Base-by-base conservation (phyloP, 1,140 invertebrate species). In the Atta cephalotes region DNA sequence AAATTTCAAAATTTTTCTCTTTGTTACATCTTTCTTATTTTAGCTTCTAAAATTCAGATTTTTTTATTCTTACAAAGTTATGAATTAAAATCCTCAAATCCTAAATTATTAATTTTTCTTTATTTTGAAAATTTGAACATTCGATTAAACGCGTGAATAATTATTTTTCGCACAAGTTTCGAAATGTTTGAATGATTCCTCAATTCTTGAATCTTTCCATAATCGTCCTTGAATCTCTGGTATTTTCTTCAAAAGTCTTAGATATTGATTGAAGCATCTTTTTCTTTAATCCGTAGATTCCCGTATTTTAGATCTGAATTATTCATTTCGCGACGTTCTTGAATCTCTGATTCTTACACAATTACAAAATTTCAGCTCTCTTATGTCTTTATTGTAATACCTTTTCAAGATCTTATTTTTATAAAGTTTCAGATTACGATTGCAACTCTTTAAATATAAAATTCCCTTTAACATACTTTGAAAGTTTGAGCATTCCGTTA, bases 221-320 rank as follows among this genome's bases (percentile, higher is more conserved):
- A 78, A 65, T 65, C 76, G 5, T 14, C n/a, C 3, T 28, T 25
- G 35, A 39, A 39, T 21, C 49, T 70, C 14, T 12, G 7, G 49
- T 1, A n/a, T 70, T 70, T 49, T 25, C 10, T 35, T 16, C n/a
- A 6, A 12, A 21, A 16, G 21, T 12, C 21, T 70, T 3, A 12
- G 14, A 70, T 70, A 25, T 5, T 16, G 66, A 70, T 51, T 70
- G 39, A 21, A 39, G 31, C 39, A 18, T 51, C 39, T 45, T 70
- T 28, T 39, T 58, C 3, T 56, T 70, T 18, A 71, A 56, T 76
- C 35, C 35, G 12, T 16, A 76, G 25, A 60, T 39, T 76, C 16
- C 4, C 35, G 16, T 60, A 60, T 76, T 76, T 62, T 76, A 39
- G 12, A 25, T 76, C n/a, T 39, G 56, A 76, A 45, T 60, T 60